Conservation (phyloP, 92 coral and sea anemone genomes). For the Palythoa heliodiscus region DNA sequence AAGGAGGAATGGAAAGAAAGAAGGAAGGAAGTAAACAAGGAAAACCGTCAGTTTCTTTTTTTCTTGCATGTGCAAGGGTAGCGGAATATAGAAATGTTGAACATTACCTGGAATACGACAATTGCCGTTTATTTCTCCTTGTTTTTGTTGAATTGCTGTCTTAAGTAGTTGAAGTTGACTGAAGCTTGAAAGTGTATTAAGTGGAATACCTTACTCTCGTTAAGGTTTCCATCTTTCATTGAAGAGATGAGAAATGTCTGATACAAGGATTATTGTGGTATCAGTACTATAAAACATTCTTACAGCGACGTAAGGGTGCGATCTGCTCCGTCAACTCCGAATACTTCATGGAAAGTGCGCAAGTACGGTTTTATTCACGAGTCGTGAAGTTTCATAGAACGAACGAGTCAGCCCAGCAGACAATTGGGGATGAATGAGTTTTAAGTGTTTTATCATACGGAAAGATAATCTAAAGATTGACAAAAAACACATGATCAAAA, state of each 20-base stretch:
- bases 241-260: not conserved
- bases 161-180: constrained; percentile 8
- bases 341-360: no score
- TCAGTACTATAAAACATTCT: not conserved
- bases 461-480: no score
- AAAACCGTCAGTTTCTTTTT: not conserved
- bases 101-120: constrained; percentile 12
- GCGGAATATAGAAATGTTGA: not conserved
- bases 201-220: constrained; percentile 38
- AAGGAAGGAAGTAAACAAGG: not conserved
- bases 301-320: no score
- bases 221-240: not conserved
- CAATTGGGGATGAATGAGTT: no score
- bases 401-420: no score
- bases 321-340: no score
- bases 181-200: not conserved
- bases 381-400: no score
- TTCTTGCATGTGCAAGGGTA: not conserved
- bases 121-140: not conserved
- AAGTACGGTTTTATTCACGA: no score
- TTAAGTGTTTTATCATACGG: no score
- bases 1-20: not conserved
- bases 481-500: no score
- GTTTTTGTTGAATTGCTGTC: constrained; percentile 7
- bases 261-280: not conserved